Evolutionary conservation across 2,888 invertebrate species (phyloP), one percentile per base, ranked within the genome.

Genomic region (Parnassius apollo): DNA sequence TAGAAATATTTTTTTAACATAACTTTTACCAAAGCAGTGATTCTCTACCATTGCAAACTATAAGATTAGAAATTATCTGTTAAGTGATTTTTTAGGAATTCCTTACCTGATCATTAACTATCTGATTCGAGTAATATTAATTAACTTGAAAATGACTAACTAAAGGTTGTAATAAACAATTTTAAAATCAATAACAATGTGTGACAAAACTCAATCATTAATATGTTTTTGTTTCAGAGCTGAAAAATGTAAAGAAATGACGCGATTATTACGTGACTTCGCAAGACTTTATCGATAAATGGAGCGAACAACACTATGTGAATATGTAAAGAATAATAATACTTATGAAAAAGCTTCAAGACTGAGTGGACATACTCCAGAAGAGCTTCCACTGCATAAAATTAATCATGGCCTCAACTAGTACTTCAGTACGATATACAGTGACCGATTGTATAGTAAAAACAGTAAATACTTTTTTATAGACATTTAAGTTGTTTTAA

Each of bases 211-310:
- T 35, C 0, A 35, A 35, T 35, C 35, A 35, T 35, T 7, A 35
- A 35, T 7, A 7, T 49, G 13, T 13, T 13, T 49, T 53, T 45
- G 53, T 25, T 70, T 69, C 93, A 95, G 96, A 81, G 94, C 96
- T 60, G 95, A 96, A 67, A 94, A 95, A 77, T 92, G 95, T 67
- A 97, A 97, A 86, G 94, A 95, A 66, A 94, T 97, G 74, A 95
- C 95, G 7, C 93, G 95, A 75, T 94, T 96, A 64, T 89, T 98
- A 57, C 94, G 96, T 79, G 97, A 96, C 80, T 97, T 98, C 82
- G 95, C 96, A 59, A 94, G 96, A 73, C 93, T 98, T 59, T 98
- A 96, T 88, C 96, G 97, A 93, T 98, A 94, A 94, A 66, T 48
- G 22, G 35, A 59, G 22, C 45, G n/a, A 35, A 52, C 13, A 12